Base-by-base conservation (phyloP, 2,113 vertebrate genomes). In the Melospiza georgiana region DNA sequence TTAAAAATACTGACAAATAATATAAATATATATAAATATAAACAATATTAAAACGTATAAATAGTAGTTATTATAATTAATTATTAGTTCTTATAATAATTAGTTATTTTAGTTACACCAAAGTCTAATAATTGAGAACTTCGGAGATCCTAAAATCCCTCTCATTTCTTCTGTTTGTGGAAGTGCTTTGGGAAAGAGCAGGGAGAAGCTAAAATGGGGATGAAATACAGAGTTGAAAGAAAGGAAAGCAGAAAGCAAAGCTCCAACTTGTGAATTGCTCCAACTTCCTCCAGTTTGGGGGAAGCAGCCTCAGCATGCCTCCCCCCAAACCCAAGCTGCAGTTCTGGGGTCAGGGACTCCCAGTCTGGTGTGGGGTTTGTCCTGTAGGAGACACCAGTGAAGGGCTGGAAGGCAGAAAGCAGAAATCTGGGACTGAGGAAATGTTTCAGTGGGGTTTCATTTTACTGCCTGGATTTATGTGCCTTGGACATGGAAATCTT, bases 391-490 rank as follows among this genome's bases (percentile, higher is more conserved):
- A 80, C 62, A 21, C n/a, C 55, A 25, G 5, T 6, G 65, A 48
- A 28, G 65, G 77, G 31, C 78, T 91, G 74, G 75, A 88, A 87
- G 72, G 68, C 25, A 9, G 67, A 66, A 68, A 61, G 9, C 48
- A 90, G 58, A 35, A 93, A 74, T 84, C 51, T 69, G 43, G 8
- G 41, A 8, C 1, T 44, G 68, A 88, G 51, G 43, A 63, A 90
- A 78, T 68, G 21, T 10, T 79, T 43, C 8, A 87, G 68, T 61
- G 61, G 20, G 37, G 39, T 92, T 86, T 88, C 37, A 24, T 80
- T 96, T 96, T 88, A 91, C 48, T 88, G 2, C 87, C 44, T 74
- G 75, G 78, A 95, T 96, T 93, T 94, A 93, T 86, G 79, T 86
- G 58, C 43, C 57, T 73, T 92, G 72, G 79, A 59, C 41, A 7